These are phyloP conservation scores for Coregonus clupeaformis DNA, from an alignment of 2,113 vertebrate genomes.

Conservation along the genomic window DNA sequence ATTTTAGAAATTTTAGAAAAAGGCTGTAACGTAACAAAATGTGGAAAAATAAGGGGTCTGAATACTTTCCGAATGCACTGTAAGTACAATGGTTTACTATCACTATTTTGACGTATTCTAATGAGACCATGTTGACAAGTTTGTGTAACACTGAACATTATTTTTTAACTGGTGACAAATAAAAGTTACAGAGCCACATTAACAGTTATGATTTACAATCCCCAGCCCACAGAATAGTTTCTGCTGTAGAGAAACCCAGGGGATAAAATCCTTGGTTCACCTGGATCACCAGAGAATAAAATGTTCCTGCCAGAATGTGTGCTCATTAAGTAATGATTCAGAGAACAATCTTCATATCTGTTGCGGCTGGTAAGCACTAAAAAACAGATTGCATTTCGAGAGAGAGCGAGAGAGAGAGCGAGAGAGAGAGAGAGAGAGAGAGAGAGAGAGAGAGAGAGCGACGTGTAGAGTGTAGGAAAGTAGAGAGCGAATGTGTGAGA, in stretches of 20 bases:
- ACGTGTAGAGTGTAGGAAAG: constrained; percentile 11
- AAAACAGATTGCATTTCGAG: constrained; percentile 71
- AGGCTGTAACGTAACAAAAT: too few species aligned
- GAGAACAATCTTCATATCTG: constrained; percentile 68
- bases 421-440: constrained; percentile 9
- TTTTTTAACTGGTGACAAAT: too few species aligned
- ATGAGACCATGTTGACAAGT: too few species aligned
- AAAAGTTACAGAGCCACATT: neutral
- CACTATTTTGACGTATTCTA: too few species aligned
- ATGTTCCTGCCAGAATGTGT: constrained; percentile 55
- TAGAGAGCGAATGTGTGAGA: constrained; percentile 38
- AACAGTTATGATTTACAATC: neutral
- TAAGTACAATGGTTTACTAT: too few species aligned
- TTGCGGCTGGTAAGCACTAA: constrained; percentile 71
- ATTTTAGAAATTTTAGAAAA: too few species aligned
- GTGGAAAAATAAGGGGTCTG: too few species aligned
- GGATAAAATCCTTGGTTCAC: constrained; percentile 17
- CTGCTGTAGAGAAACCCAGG: neutral
- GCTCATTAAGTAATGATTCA: constrained; percentile 72
- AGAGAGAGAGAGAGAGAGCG: constrained; percentile 21
- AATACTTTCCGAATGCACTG: too few species aligned
- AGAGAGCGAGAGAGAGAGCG: constrained; percentile 46
- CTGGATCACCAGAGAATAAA: constrained; percentile 54
- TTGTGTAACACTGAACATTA: too few species aligned
- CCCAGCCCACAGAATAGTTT: neutral